Evolutionary conservation across 2,888 invertebrate genomes (phyloP).

Genomic region (Gastrophysa polygoni): DNA sequence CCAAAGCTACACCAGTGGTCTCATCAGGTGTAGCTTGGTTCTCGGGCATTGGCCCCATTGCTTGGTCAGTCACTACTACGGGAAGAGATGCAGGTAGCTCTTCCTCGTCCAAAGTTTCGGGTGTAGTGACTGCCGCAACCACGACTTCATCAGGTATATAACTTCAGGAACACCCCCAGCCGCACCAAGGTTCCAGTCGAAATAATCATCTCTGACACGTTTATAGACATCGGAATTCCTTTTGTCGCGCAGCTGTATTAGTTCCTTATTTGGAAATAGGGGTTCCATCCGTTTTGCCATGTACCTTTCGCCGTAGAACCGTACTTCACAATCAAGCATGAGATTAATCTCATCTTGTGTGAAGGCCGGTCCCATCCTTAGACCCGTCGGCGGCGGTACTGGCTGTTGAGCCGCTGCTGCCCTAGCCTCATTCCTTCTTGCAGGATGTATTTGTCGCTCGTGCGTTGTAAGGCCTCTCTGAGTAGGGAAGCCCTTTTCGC

Average conservation of each 20-base stretch:
- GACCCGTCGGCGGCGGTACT: neutral
- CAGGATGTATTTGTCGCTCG: too few species aligned
- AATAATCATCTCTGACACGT: neutral
- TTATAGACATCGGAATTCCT: neutral
- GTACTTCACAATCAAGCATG: conserved; percentile 9
- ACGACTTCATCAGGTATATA: too few species aligned
- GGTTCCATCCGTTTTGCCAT: neutral
- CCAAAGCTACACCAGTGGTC: too few species aligned
- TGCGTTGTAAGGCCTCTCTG: too few species aligned
- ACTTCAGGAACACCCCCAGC: too few species aligned
- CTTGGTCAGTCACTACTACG: too few species aligned
- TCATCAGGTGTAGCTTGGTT: too few species aligned
- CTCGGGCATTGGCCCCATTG: too few species aligned
- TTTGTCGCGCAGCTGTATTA: neutral
- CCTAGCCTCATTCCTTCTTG: neutral
- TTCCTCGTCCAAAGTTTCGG: too few species aligned
- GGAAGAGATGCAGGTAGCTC: too few species aligned
- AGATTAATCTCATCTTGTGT: neutral
- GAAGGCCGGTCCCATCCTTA: neutral
- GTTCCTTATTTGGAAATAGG: neutral
- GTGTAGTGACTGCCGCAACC: too few species aligned
- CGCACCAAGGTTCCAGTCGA: neutral
- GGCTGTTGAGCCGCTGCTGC: neutral
- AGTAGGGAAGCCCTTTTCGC: too few species aligned
- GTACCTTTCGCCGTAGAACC: neutral